Conservation (phyloP, 2,113 vertebrate species). For the Ctenodactylus gundi region DNA sequence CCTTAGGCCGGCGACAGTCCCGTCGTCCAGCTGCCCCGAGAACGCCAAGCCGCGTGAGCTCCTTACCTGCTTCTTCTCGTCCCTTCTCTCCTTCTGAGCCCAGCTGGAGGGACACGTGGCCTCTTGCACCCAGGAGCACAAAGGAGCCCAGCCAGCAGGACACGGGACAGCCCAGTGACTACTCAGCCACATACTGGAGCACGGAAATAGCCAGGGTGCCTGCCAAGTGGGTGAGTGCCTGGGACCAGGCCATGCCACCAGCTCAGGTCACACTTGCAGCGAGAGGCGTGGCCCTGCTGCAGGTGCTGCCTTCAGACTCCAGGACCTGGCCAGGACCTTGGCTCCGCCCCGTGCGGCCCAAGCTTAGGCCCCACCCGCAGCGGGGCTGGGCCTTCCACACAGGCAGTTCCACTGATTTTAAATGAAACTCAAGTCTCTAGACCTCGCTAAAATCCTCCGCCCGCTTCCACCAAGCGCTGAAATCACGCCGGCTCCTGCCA, state of each 20-base stretch:
- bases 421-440: no score
- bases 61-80: not conserved
- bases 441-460: not conserved
- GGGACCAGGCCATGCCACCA: not conserved
- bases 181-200: not conserved
- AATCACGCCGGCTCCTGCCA: no score
- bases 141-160: not conserved
- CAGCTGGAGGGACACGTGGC: not conserved
- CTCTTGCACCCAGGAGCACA: not conserved
- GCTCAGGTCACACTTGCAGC: not conserved
- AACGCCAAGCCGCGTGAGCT: fast-evolving
- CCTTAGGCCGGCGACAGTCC: no score
- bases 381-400: not conserved
- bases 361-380: no score
- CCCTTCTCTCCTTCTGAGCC: not conserved
- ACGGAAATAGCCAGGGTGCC: not conserved
- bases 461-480: not conserved
- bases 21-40: fast-evolving
- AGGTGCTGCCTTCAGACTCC: no score
- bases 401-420: not conserved
- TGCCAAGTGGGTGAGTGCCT: not conserved
- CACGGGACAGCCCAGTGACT: not conserved
- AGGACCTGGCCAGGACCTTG: no score
- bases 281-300: no score
- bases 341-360: no score